phyloP scores from a whole-genome alignment of 2,888 invertebrate genomes.

The Drosophila quinaria region DNA sequence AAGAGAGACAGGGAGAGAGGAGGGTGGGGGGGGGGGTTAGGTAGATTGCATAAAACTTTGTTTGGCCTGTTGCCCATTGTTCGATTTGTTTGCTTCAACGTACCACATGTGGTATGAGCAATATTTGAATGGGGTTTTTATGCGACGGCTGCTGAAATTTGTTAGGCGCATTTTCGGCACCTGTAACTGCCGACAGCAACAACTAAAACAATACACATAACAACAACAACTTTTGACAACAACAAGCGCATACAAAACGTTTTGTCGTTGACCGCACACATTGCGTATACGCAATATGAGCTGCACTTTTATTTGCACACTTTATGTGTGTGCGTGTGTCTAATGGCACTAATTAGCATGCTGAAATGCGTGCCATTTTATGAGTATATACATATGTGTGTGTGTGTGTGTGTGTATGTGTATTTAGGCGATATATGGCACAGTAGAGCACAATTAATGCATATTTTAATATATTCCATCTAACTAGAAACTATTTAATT shows the following conservation, averaged over 20 bases:
- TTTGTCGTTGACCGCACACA: constrained; percentile 33
- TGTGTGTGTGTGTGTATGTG: background rate
- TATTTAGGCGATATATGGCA: background rate
- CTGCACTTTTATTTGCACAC: constrained; percentile 13
- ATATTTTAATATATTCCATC: background rate
- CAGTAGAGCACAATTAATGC: constrained; percentile 16
- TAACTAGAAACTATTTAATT: background rate
- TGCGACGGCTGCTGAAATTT: constrained; percentile 19
- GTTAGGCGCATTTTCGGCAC: constrained; percentile 52
- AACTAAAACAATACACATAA: constrained; percentile 11
- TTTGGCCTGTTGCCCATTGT: constrained; percentile 29
- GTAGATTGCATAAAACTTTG: constrained; percentile 11
- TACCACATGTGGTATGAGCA: constrained; percentile 61
- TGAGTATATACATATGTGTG: background rate
- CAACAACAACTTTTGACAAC: constrained; percentile 12
- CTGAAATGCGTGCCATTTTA: constrained; percentile 31
- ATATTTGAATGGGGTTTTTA: constrained; percentile 49
- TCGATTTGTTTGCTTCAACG: constrained; percentile 15
- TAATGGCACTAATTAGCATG: constrained; percentile 60
- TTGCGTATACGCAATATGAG: constrained; percentile 64
- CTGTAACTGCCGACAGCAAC: constrained; percentile 53
- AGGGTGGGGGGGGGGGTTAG: background rate
- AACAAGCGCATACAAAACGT: constrained; percentile 27
- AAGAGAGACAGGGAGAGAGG: background rate
- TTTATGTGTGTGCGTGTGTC: constrained; percentile 8